Conservation (phyloP, 2,888 invertebrate genomes). For the Oligia fasciuncula region DNA sequence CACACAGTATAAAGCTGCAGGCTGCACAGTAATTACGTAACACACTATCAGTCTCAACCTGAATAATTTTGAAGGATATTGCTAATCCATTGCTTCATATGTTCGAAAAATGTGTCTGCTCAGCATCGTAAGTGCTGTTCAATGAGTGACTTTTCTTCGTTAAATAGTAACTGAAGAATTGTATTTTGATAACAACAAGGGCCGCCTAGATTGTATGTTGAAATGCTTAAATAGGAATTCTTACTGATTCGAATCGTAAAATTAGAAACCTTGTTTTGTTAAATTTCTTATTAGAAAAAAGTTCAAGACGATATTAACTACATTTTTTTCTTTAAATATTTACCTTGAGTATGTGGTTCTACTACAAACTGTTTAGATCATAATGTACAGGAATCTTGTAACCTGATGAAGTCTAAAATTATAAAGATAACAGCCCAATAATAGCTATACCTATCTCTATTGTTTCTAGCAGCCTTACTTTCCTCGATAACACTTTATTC, state of each 20-base stretch:
- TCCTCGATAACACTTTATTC: slow-evolving; percentile 20
- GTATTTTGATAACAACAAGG: background rate
- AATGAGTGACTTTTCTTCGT: background rate
- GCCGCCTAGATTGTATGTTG: no score
- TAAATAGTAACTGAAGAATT: background rate
- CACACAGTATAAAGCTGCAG: no score
- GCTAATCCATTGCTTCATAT: no score
- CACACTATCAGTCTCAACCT: no score
- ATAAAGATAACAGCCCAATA: background rate
- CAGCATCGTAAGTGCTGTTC: background rate
- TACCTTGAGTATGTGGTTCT: background rate
- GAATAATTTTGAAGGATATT: no score
- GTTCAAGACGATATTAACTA: background rate
- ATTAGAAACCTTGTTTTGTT: background rate
- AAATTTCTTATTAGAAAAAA: background rate
- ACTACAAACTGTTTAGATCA: background rate
- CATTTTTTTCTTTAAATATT: background rate
- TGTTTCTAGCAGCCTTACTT: slow-evolving; percentile 19
- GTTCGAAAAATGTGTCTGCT: no score
- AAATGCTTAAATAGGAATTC: background rate
- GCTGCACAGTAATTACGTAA: no score
- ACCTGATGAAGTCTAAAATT: background rate
- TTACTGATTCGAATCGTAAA: background rate
- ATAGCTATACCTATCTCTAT: background rate
- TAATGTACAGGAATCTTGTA: background rate